These are phyloP conservation scores for Protonemura montana DNA, from an alignment of 2,888 invertebrate genomes.

Conservation along the genomic window DNA sequence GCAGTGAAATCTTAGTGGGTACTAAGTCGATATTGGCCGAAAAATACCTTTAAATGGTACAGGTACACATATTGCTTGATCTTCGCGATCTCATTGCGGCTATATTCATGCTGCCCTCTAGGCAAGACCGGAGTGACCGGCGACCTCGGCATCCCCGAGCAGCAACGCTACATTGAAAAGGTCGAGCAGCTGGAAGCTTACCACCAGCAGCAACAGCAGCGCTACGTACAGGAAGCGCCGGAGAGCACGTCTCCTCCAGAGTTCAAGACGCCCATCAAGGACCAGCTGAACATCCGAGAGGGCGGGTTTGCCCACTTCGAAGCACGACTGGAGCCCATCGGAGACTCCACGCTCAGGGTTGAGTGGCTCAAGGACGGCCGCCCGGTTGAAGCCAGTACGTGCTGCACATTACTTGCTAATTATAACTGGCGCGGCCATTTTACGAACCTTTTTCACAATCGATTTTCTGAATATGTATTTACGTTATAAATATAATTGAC, in stretches of 20 bases:
- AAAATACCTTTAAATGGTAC: too few relatives aligned
- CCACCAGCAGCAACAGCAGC: constrained; percentile 78
- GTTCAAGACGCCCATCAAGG: constrained; percentile 88
- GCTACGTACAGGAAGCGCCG: constrained; percentile 79
- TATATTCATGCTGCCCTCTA: constrained; percentile 49
- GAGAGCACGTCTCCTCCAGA: constrained; percentile 83
- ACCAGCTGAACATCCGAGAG: constrained; percentile 85
- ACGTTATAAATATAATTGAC: too few relatives aligned
- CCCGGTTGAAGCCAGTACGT: constrained; percentile 84
- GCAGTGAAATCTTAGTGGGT: too few relatives aligned
- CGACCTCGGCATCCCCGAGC: constrained; percentile 89
- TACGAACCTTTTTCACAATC: too few relatives aligned
- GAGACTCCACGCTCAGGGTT: constrained; percentile 87
- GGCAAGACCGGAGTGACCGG: constrained; percentile 83
- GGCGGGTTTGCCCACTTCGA: constrained; percentile 96
- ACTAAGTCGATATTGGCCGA: too few relatives aligned
- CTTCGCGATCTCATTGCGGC: too few relatives aligned
- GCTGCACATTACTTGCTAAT: neutral
- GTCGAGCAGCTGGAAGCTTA: constrained; percentile 91
- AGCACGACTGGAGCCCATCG: constrained; percentile 91
- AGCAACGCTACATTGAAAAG: constrained; percentile 89
- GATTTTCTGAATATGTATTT: too few relatives aligned
- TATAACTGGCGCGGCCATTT: too few relatives aligned
- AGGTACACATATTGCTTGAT: too few relatives aligned
- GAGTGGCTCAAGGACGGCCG: constrained; percentile 94